Conservation (phyloP, 2,113 vertebrate species). For the Glaucomys volans region DNA sequence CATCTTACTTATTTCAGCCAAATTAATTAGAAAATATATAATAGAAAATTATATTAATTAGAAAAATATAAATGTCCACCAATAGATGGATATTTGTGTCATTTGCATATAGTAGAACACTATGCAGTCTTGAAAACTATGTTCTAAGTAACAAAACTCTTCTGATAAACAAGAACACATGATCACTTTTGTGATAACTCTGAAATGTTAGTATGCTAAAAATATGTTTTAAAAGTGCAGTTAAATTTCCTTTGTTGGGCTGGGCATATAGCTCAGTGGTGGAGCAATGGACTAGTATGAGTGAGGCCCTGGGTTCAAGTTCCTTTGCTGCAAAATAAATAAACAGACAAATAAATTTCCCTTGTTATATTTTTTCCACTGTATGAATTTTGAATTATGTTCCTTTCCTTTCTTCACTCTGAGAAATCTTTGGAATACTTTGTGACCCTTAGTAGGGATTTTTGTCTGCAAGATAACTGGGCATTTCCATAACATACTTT, state of each 20-base stretch:
- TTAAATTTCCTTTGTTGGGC: neutral
- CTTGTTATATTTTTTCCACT: neutral
- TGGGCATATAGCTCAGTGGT: neutral
- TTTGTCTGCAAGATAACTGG: neutral
- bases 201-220: neutral
- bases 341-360: neutral
- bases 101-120: neutral
- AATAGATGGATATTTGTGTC: neutral
- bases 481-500: neutral
- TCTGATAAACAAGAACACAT: neutral
- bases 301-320: neutral
- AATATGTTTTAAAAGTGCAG: neutral
- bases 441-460: neutral
- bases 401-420: neutral
- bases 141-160: neutral
- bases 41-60: neutral
- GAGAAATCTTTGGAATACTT: neutral
- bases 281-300: neutral
- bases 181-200: neutral
- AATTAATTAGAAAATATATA: neutral
- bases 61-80: neutral
- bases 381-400: neutral
- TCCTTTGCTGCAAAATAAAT: neutral
- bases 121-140: neutral
- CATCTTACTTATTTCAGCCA: neutral